Base-by-base conservation (phyloP, 2,888 invertebrate species). In the Gryllus longicercus region DNA sequence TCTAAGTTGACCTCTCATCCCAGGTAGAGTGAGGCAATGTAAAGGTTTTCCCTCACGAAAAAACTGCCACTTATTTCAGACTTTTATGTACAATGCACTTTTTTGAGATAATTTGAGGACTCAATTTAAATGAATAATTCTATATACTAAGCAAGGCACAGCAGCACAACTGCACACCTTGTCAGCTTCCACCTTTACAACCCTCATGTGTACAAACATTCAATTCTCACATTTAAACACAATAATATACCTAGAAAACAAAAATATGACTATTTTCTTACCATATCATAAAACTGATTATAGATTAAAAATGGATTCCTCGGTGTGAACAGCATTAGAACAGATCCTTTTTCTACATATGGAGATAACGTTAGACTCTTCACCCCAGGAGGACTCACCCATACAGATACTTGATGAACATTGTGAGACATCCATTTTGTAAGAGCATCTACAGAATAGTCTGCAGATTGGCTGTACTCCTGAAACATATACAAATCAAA, bases 271-370 rank as follows among this genome's bases (percentile, higher is more conserved):
- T 75, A 38, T 76, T 79, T 49, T 85, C 87, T 89, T 88, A 95
- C 95, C 91, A 95, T 88, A 84, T 92, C 89, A 86, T 92, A 94
- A 84, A 92, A 90, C 78, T 93, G 92, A 84, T 91, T 90, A 83
- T 90, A 89, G 79, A 88, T 87, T 84, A 90, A 89, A 75, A 94
- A 87, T n/a, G 94, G 92, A 86, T 94, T 93, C 81, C 92, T 88
- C 11, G 95, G 94, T 1, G 95, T 94, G 84, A 96, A 95, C 80
- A 96, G 86, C 83, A 96, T 89, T 74, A 96, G 86, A 76, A 93
- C 91, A 2, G 96, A 94, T 79, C 92, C 93, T 74, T 90, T 90
- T 83, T 91, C 90, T 14, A 94, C 88, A 85, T 91, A 91, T 83
- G 89, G 89, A n/a, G 93, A 91, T 78, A 96, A 88, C 25, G 89